Conservation (phyloP, 2,797 vertebrate species). For the Pogoniulus pusillus region DNA sequence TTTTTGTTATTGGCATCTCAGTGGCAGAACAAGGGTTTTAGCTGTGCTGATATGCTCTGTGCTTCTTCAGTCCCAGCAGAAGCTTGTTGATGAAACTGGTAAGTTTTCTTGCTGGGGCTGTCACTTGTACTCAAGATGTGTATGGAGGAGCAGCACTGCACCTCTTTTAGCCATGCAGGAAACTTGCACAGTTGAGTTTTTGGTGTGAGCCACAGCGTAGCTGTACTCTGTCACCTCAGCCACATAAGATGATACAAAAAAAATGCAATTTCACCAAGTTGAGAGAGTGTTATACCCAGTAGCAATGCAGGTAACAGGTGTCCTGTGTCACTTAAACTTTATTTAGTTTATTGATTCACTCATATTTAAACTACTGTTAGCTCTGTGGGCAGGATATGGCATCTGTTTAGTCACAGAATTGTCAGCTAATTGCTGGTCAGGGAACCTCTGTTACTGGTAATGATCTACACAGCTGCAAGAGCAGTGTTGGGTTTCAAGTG, state of each 20-base stretch:
- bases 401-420: neutral
- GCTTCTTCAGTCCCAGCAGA: neutral
- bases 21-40: neutral
- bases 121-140: neutral
- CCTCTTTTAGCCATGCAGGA: neutral
- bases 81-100: neutral
- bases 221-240: neutral
- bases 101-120: neutral
- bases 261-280: neutral
- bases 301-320: neutral
- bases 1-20: neutral
- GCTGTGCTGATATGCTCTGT: neutral
- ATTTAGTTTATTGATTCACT: neutral
- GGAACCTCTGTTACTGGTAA: neutral
- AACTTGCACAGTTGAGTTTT: neutral
- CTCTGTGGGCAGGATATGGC: neutral
- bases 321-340: neutral
- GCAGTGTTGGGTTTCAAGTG: neutral
- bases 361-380: neutral
- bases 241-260: accelerated
- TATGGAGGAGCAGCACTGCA: neutral
- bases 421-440: slow-evolving; percentile 8
- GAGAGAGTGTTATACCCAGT: neutral
- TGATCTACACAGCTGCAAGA: slow-evolving; percentile 4
- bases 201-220: neutral